Evolutionary conservation across 2,113 vertebrate species (phyloP), one percentile per base, ranked within the genome.

Genomic region (Phalacrocorax carbo): DNA sequence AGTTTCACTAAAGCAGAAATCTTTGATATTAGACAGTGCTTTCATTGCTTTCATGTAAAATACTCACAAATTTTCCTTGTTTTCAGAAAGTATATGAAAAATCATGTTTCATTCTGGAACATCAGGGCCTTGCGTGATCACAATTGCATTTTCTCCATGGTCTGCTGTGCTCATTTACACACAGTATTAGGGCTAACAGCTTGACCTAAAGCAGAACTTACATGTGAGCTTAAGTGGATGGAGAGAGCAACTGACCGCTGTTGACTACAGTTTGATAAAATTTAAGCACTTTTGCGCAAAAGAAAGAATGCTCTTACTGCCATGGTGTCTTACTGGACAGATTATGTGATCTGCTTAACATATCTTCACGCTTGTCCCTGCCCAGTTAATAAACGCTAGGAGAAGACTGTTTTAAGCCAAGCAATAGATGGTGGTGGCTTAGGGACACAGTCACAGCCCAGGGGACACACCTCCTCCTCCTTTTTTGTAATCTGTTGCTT

Each of bases 201-300:
- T 44, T 60, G 38, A 68, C 34, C 40, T 49, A 71, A 84, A 48
- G n/a, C 13, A 70, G 55, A 86, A 77, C n/a, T 57, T 34, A 30
- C 9, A 5, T 0, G 1, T 5, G 34, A 88, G 25, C 9, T 86
- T 21, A 40, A 79, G 21, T 3, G 22, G 36, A 54, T 3, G 21
- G 29, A 72, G 81, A 82, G 42, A 68, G 7, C 55, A 77, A 44
- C 44, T 36, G 42, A 29, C 58, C 36, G 58, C 71, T 65, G 2
- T 1, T 32, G 38, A 20, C 38, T 51, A 9, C 25, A 51, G 27
- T 13, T 42, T 26, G 55, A 22, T 75, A 51, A 81, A 82, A 71
- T 55, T 26, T 16, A 58, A 34, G 42, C n/a, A 79, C 40, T 83
- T 69, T 9, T 69, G 20, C 32, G 51, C 8, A 55, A 25, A 65